A percentile compares a stretch with the other conserved stretches of the same genome.
Evolutionary conservation across 2,888 invertebrate species (phyloP).

Genomic region (Achlya flavicornis): DNA sequence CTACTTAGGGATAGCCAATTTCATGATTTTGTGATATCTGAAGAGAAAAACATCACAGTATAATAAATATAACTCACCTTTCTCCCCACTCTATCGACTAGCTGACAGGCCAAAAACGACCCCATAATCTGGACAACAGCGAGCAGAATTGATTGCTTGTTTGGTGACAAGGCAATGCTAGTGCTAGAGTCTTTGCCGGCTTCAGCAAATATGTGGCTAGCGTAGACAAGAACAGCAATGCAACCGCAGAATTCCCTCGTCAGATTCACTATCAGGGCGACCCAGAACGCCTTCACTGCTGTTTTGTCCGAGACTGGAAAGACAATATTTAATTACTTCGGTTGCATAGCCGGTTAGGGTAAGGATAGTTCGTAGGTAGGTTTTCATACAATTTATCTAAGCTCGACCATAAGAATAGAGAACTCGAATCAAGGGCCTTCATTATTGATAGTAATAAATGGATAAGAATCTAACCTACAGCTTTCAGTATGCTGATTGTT

Average conservation of each 20-base stretch:
- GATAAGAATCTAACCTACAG: too few relatives aligned
- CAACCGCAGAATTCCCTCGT: slow-evolving; percentile 77
- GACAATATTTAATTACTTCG: background rate
- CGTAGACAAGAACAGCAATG: slow-evolving; percentile 75
- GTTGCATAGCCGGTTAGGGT: too few relatives aligned
- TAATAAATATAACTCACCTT: slow-evolving; percentile 71
- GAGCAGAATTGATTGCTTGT: slow-evolving; percentile 73
- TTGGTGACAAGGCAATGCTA: slow-evolving; percentile 66
- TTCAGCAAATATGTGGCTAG: slow-evolving; percentile 73
- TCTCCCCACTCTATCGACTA: slow-evolving; percentile 71
- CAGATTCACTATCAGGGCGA: slow-evolving; percentile 72
- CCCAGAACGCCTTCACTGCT: slow-evolving; percentile 75
- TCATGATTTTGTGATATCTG: too few relatives aligned
- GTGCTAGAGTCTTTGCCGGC: slow-evolving; percentile 58
- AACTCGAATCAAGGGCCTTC: too few relatives aligned
- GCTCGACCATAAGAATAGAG: too few relatives aligned
- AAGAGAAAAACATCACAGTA: too few relatives aligned
- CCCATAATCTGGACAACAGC: slow-evolving; percentile 74
- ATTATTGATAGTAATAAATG: too few relatives aligned
- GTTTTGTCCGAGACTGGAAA: slow-evolving; percentile 65
- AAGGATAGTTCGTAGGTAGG: too few relatives aligned
- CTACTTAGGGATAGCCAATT: too few relatives aligned
- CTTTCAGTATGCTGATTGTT: too few relatives aligned
- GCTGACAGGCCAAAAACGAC: slow-evolving; percentile 75
- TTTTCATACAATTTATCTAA: too few relatives aligned